Evolutionary conservation across 1,140 invertebrate species (phyloP), one percentile per base, ranked within the genome.

Genomic region (Anthonomus grandis): DNA sequence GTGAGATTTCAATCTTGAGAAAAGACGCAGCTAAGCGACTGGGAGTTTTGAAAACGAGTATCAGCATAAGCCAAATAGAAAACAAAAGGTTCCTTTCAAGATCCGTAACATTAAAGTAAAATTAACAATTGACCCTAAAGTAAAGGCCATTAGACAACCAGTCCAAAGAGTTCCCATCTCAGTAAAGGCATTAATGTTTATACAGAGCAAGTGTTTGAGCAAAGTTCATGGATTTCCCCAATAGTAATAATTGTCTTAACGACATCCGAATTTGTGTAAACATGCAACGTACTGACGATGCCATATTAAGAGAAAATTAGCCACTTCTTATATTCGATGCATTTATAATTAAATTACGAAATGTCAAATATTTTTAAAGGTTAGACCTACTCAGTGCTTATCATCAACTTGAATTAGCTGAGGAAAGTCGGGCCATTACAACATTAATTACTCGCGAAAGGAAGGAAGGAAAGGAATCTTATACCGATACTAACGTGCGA

Each of bases 391-490:
- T n/a, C 6, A 31, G n/a, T n/a, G n/a, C n/a, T n/a, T n/a, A n/a
- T n/a, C n/a, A n/a, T n/a, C n/a, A n/a, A n/a, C n/a, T n/a, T n/a
- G n/a, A n/a, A n/a, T n/a, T n/a, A n/a, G n/a, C n/a, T n/a, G n/a
- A n/a, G n/a, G n/a, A n/a, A n/a, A n/a, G n/a, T n/a, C n/a, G n/a
- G n/a, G n/a, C n/a, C n/a, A 71, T 74, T 24, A 75, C 72, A 15
- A 71, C 72, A 31, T 74, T 73, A 57, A 65, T 64, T 18, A 69
- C 66, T 19, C 58, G 64, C n/a, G 61, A 63, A 48, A 72, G 73
- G n/a, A n/a, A n/a, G n/a, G n/a, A n/a, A n/a, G n/a, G n/a, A n/a
- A n/a, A n/a, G n/a, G n/a, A n/a, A n/a, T n/a, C 10, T 46, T 71
- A 27, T 74, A 60, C 60, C 37, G 65, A 37, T 75, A 72, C 56